phyloP scores from a whole-genome alignment of 2,797 vertebrate species.

The Coregonus suidteri region DNA sequence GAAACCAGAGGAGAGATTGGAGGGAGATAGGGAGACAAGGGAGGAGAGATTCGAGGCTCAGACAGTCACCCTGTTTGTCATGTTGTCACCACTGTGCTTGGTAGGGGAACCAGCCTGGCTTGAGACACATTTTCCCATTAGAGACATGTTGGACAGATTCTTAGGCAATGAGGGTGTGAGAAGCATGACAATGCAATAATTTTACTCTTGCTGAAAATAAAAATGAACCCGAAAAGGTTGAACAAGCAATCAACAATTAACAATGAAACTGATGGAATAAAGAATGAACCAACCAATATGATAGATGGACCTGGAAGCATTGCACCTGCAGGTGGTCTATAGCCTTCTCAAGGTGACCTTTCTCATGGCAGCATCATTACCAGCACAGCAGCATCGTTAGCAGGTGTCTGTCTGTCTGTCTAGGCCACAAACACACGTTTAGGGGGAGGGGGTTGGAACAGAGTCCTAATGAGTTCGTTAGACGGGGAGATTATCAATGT shows the following conservation, averaged over 20 bases:
- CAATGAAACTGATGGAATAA: too few species aligned
- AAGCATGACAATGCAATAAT: too few species aligned
- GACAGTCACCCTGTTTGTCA: neutral
- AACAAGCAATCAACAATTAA: too few species aligned
- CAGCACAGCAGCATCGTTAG: neutral
- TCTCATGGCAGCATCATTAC: neutral
- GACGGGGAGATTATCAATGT: neutral
- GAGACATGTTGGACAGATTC: neutral
- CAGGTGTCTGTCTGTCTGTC: neutral
- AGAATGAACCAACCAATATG: too few species aligned
- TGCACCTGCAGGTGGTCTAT: neutral
- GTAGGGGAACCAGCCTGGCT: too few species aligned
- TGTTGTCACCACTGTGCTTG: too few species aligned
- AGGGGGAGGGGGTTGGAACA: neutral
- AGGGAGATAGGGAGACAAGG: neutral
- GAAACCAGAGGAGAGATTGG: slow-evolving; percentile 6
- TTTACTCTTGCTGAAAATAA: too few species aligned
- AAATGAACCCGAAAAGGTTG: too few species aligned
- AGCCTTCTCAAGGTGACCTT: neutral
- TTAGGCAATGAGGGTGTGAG: neutral
- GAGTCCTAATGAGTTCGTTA: neutral
- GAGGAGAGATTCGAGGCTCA: neutral
- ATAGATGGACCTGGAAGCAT: too few species aligned
- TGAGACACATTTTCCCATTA: neutral
- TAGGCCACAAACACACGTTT: neutral